Evolutionary conservation across 2,113 vertebrate genomes (phyloP).

Genomic region (Ailuropoda melanoleuca): DNA sequence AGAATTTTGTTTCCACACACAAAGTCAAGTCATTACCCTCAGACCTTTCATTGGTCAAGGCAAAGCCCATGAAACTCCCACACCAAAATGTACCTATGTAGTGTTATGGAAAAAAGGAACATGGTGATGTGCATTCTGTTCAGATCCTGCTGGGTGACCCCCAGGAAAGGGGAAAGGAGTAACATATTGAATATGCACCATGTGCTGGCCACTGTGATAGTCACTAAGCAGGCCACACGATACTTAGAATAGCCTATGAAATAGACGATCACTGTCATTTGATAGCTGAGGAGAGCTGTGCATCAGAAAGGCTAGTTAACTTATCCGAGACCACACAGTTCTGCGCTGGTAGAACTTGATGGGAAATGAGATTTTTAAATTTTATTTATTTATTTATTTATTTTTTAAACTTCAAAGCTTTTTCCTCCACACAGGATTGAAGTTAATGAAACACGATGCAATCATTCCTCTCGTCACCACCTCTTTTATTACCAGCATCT

Average conservation of each 20-base stretch:
- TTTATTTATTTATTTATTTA: neutral
- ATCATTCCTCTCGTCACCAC: neutral
- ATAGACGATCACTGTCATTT: neutral
- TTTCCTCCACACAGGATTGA: neutral
- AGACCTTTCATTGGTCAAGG: neutral
- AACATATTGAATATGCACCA: neutral
- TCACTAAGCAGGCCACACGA: neutral
- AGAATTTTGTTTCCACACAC: neutral
- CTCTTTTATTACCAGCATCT: neutral
- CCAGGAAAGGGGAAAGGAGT: neutral
- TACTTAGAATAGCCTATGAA: neutral
- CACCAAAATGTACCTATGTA: neutral
- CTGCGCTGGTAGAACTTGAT: neutral
- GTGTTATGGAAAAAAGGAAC: neutral
- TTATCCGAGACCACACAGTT: neutral
- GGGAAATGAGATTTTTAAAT: neutral
- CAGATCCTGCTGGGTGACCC: neutral
- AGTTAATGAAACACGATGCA: neutral
- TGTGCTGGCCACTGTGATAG: neutral
- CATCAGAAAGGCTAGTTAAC: neutral
- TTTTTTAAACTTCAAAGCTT: neutral
- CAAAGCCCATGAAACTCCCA: neutral
- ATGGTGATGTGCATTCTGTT: neutral
- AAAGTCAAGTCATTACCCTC: neutral
- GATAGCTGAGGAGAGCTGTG: neutral